Percentiles rank a stretch among this genome's conserved stretches.
Evolutionary conservation across 2,888 invertebrate genomes (phyloP).

Genomic region (Dicyrtoma fusca): DNA sequence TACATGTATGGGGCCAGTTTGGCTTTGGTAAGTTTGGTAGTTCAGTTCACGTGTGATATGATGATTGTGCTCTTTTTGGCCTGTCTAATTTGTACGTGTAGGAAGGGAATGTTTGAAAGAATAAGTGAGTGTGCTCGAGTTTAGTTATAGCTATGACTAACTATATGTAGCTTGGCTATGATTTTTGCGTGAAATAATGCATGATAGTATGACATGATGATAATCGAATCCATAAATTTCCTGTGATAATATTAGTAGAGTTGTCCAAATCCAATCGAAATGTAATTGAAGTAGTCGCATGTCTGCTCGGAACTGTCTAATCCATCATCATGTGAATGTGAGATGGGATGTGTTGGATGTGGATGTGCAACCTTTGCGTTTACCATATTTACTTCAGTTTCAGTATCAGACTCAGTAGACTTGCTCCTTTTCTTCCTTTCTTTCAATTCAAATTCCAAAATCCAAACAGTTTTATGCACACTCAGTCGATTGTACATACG

Average conservation of each 20-base stretch:
- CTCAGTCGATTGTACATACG: too few relatives aligned
- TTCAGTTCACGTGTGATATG: too few relatives aligned
- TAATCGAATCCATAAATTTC: constrained; percentile 56
- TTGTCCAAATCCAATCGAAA: constrained; percentile 42
- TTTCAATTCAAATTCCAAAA: too few relatives aligned
- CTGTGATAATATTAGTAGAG: constrained; percentile 43
- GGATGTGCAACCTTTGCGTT: too few relatives aligned
- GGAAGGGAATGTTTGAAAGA: not conserved
- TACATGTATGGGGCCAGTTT: too few relatives aligned
- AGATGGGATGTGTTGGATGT: too few relatives aligned
- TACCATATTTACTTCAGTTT: too few relatives aligned
- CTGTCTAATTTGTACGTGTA: not conserved
- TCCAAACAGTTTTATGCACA: too few relatives aligned
- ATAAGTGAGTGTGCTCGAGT: not conserved
- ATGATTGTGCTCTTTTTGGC: not conserved
- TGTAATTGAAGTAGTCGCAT: constrained; percentile 33
- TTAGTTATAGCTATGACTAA: too few relatives aligned
- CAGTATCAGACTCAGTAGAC: too few relatives aligned
- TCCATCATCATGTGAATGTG: constrained; percentile 19
- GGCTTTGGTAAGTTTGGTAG: too few relatives aligned
- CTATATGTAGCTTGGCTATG: constrained; percentile 25
- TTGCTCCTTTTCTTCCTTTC: too few relatives aligned
- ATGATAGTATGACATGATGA: constrained; percentile 34
- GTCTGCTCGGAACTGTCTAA: constrained; percentile 22
- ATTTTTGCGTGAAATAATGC: constrained; percentile 51